phyloP scores from a whole-genome alignment of 1,140 invertebrate genomes.

The Cryptotermes secundus region DNA sequence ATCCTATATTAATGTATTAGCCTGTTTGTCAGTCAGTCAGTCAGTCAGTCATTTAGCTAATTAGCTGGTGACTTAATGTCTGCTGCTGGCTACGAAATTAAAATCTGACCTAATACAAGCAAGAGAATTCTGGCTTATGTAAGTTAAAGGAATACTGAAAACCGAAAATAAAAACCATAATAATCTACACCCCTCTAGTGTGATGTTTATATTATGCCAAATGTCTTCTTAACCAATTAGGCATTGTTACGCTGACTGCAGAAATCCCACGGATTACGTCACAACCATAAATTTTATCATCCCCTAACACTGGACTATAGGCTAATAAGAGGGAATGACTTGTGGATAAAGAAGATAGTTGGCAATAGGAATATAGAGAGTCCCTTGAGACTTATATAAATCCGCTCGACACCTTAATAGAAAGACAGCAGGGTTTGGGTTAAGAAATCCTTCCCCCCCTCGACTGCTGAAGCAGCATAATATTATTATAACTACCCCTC shows the following conservation, averaged over 20 bases:
- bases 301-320: background rate
- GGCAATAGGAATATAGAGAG: background rate
- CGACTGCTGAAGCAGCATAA: background rate
- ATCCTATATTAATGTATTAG: too few species aligned
- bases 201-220: background rate
- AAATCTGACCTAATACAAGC: too few species aligned
- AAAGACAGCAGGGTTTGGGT: background rate
- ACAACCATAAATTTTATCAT: background rate
- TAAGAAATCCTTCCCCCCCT: background rate
- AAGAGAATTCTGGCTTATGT: too few species aligned
- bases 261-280: background rate
- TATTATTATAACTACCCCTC: background rate
- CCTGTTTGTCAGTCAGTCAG: too few species aligned
- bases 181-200: background rate
- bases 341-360: conserved; percentile 9
- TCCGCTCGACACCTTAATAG: conserved; percentile 3
- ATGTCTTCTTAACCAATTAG: background rate
- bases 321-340: background rate
- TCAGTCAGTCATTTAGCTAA: too few species aligned
- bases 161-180: background rate
- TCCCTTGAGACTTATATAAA: conserved; percentile 8
- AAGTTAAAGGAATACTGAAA: background rate
- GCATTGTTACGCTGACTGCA: background rate
- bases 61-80: background rate
- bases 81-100: too few species aligned